phyloP scores from a whole-genome alignment of 2,797 vertebrate genomes.

The Melanogrammus aeglefinus region DNA sequence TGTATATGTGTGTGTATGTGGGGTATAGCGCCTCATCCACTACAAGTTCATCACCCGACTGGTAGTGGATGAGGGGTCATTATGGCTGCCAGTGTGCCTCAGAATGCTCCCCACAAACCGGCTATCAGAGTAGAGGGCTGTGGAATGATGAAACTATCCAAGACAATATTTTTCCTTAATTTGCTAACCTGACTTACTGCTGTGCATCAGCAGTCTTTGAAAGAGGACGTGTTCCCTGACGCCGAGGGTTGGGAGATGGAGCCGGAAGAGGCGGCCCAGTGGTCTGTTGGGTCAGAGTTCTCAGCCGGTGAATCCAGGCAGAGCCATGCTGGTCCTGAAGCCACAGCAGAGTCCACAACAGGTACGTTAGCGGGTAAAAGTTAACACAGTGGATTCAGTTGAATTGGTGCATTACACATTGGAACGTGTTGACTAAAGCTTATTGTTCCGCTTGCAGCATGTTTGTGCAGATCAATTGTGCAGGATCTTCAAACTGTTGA shows the following conservation, averaged over 20 bases:
- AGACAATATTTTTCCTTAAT: neutral
- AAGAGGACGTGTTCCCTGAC: slow-evolving; percentile 69
- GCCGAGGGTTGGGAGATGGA: slow-evolving; percentile 70
- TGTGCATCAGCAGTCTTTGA: slow-evolving; percentile 48
- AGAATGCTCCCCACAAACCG: too few species aligned
- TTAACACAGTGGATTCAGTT: neutral
- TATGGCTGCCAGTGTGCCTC: too few species aligned
- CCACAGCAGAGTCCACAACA: slow-evolving; percentile 32
- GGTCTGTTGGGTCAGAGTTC: slow-evolving; percentile 68
- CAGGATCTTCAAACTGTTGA: neutral
- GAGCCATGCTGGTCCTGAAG: slow-evolving; percentile 33
- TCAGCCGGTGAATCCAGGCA: slow-evolving; percentile 21
- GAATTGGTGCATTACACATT: neutral
- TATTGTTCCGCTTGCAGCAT: neutral
- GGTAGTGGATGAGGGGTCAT: too few species aligned
- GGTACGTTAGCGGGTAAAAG: slow-evolving; percentile 24
- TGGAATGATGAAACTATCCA: too few species aligned
- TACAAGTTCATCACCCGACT: too few species aligned
- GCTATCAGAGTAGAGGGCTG: too few species aligned
- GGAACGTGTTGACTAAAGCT: neutral
- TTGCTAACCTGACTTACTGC: neutral
- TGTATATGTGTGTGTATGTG: too few species aligned
- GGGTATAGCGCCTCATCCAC: too few species aligned
- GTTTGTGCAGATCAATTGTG: too few species aligned
- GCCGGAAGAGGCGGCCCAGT: slow-evolving; percentile 65